These are phyloP conservation scores for Aporophyla lueneburgensis DNA, from an alignment of 2,888 invertebrate species.

Conservation along the genomic window DNA sequence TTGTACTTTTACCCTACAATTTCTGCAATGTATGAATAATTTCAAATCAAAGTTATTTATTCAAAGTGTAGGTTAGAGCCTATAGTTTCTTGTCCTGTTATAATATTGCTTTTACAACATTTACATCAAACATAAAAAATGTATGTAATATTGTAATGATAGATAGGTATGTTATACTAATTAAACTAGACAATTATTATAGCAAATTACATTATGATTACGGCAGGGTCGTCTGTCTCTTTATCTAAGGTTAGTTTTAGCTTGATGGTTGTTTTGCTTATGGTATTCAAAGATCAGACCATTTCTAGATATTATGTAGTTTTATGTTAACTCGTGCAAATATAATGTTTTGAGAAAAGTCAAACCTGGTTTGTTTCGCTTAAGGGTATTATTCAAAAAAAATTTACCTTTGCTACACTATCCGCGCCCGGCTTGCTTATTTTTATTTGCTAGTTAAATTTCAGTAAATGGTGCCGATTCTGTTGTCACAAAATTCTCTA, in stretches of 20 bases:
- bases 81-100: neutral
- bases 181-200: conserved; percentile 1
- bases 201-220: neutral
- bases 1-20: neutral
- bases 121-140: neutral
- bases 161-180: neutral
- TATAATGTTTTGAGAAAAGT: conserved; percentile 3
- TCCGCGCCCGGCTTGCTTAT: too few species aligned
- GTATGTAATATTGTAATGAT: neutral
- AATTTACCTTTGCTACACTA: too few species aligned
- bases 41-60: neutral
- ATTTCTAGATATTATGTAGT: neutral
- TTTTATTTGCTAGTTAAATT: too few species aligned
- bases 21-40: neutral
- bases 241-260: conserved; percentile 19
- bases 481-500: too few species aligned
- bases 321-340: neutral
- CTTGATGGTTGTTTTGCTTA: neutral
- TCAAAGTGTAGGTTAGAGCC: too few species aligned
- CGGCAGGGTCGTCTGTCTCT: conserved; percentile 13
- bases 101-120: neutral
- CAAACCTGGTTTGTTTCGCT: conserved; percentile 1
- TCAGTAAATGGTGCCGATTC: too few species aligned
- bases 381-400: too few species aligned
- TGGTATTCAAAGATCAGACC: neutral